A percentile compares a stretch with the other conserved stretches of the same genome.
phyloP scores from a whole-genome alignment of 2,797 vertebrate species.

The Discoglossus pictus region DNA sequence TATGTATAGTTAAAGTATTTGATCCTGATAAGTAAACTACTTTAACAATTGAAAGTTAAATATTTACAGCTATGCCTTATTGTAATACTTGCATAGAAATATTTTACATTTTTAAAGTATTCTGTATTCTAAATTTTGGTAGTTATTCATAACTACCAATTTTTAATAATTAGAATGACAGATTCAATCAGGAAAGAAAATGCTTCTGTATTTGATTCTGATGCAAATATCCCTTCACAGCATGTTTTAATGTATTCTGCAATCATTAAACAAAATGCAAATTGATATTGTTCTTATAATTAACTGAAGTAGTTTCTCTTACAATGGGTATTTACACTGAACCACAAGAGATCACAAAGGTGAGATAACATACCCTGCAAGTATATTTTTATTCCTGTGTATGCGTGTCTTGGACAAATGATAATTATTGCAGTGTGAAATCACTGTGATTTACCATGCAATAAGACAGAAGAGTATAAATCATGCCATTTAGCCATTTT shows the following conservation, averaged over 20 bases:
- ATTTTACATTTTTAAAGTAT: too few relatives aligned
- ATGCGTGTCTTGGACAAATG: slow-evolving; percentile 68
- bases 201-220: slow-evolving; percentile 57
- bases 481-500: slow-evolving; percentile 68
- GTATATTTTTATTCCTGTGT: slow-evolving; percentile 60
- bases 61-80: too few relatives aligned
- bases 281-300: slow-evolving; percentile 66
- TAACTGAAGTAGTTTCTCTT: slow-evolving; percentile 70
- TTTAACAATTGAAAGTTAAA: too few relatives aligned
- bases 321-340: slow-evolving; percentile 66
- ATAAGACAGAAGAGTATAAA: slow-evolving; percentile 80
- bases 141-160: too few relatives aligned
- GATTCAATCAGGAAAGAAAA: slow-evolving; percentile 45
- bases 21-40: too few relatives aligned
- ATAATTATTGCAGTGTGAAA: slow-evolving; percentile 86
- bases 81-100: too few relatives aligned
- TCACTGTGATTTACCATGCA: slow-evolving; percentile 75
- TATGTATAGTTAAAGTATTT: too few relatives aligned
- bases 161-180: slow-evolving; percentile 8
- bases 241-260: slow-evolving; percentile 56
- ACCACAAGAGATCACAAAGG: slow-evolving; percentile 66
- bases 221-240: slow-evolving; percentile 59
- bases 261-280: slow-evolving; percentile 66
- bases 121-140: too few relatives aligned
- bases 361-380: slow-evolving; percentile 72